Evolutionary conservation across 2,797 vertebrate species (phyloP).

Genomic region (Arremon aurantiirostris): DNA sequence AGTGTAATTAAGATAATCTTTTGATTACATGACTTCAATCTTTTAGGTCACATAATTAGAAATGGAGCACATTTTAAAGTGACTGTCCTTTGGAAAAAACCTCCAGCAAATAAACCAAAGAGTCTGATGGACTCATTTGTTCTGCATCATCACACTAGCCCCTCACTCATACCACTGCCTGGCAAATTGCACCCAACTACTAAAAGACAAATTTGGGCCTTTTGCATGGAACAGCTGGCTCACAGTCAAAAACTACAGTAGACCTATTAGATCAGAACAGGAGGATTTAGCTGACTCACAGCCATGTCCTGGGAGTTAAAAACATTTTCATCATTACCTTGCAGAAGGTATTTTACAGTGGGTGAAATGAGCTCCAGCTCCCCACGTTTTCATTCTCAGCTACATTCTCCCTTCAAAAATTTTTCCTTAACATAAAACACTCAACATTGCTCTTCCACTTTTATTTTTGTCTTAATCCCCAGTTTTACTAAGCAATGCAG

Average conservation of each 20-base stretch:
- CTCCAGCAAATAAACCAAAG: not conserved
- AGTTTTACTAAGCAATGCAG: not conserved
- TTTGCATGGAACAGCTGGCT: not conserved
- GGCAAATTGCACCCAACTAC: not conserved
- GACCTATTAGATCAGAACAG: not conserved
- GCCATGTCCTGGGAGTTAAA: not conserved
- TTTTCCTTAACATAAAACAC: not conserved
- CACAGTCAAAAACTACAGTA: not conserved
- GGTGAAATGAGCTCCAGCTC: not conserved
- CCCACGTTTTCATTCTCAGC: not conserved
- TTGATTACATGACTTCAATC: conserved; percentile 56
- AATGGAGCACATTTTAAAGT: conserved; percentile 23
- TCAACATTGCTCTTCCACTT: not conserved
- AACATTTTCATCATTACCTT: not conserved
- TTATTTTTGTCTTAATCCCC: not conserved
- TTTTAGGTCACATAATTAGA: conserved; percentile 40
- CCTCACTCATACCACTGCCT: not conserved
- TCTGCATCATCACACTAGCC: not conserved
- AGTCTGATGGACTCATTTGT: not conserved
- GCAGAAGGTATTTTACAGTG: not conserved
- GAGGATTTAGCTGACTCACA: not conserved
- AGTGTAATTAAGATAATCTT: conserved; percentile 74
- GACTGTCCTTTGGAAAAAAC: not conserved
- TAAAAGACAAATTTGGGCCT: not conserved
- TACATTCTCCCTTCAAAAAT: not conserved